These are phyloP conservation scores for Metridium senile DNA, from an alignment of 92 coral and sea anemone genomes.

Conservation along the genomic window DNA sequence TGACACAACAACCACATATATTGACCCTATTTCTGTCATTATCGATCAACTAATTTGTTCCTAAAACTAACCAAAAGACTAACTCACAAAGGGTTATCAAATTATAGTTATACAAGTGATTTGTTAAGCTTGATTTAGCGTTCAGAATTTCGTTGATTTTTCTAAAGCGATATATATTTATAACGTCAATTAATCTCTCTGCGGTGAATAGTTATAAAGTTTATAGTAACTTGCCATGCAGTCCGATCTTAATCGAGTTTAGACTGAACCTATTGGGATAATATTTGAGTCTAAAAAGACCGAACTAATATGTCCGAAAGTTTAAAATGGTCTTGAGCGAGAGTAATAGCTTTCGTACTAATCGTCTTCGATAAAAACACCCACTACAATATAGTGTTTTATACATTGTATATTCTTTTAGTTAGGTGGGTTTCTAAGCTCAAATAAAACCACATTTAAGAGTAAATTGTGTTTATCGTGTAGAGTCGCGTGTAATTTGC, in stretches of 20 bases:
- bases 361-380: no score
- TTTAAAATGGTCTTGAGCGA: background rate
- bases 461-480: background rate
- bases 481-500: background rate
- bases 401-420: no score
- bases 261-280: no score
- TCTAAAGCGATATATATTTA: background rate
- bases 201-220: constrained; percentile 5
- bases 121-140: background rate
- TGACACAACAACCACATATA: background rate
- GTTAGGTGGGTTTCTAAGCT: no score
- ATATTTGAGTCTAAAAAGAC: background rate
- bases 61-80: background rate
- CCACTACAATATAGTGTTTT: background rate
- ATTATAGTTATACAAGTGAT: background rate
- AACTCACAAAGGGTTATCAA: background rate
- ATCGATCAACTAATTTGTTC: background rate
- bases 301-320: background rate
- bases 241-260: background rate
- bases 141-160: background rate
- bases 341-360: background rate
- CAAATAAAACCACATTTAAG: background rate
- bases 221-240: constrained; percentile 1
- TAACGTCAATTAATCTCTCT: background rate
- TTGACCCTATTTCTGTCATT: background rate